These are phyloP conservation scores for Synergus japonicus DNA, from an alignment of 2,888 invertebrate genomes.

Conservation along the genomic window DNA sequence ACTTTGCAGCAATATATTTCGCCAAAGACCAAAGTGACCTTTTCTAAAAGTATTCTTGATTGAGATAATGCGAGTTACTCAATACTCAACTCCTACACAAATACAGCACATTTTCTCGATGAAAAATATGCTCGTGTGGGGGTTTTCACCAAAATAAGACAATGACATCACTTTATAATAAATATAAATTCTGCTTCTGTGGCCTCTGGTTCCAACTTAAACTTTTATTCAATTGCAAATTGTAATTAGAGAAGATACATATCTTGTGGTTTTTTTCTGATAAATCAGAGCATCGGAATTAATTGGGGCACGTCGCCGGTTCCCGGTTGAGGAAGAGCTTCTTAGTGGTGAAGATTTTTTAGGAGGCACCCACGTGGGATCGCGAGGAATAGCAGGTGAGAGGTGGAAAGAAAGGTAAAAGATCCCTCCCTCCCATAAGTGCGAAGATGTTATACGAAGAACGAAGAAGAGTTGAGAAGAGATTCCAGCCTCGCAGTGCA, in stretches of 20 bases:
- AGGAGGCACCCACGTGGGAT: constrained; percentile 46
- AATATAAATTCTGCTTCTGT: not conserved
- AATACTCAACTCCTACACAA: constrained; percentile 14
- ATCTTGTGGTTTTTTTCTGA: not conserved
- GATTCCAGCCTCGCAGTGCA: constrained; percentile 62
- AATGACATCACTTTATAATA: not conserved
- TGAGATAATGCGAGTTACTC: constrained; percentile 7
- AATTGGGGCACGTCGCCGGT: not conserved
- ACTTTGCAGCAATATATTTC: not conserved
- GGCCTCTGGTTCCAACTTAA: not conserved
- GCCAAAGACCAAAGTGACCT: constrained; percentile 5
- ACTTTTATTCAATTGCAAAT: not conserved
- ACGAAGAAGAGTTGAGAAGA: constrained; percentile 64
- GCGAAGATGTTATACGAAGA: constrained; percentile 64
- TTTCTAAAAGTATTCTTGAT: constrained; percentile 27
- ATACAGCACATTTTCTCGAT: not conserved
- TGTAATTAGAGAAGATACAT: not conserved
- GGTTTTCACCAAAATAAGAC: not conserved
- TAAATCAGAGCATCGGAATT: constrained; percentile 13
- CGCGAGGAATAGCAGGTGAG: constrained; percentile 52
- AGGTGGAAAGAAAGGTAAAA: constrained; percentile 69
- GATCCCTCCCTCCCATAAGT: constrained; percentile 62
- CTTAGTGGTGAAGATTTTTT: constrained; percentile 10
- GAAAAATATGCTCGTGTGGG: not conserved
- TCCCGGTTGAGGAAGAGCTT: not conserved